Evolutionary conservation across 2,888 invertebrate genomes (phyloP).

Genomic region (Adineta ricciae): DNA sequence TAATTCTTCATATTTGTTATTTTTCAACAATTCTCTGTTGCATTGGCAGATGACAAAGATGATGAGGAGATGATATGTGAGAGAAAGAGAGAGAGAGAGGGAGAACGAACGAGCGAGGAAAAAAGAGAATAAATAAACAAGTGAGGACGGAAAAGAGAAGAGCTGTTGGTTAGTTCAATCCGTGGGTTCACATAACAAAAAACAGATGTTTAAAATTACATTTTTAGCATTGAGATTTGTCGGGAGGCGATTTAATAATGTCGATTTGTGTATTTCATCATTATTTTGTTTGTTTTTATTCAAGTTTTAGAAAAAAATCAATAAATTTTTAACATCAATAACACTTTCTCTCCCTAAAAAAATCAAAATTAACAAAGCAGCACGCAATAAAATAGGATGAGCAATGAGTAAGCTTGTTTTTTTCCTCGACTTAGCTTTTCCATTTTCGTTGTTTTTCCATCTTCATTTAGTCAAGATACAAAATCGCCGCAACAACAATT

Average conservation of each 20-base stretch:
- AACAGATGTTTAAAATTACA: background rate
- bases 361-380: too few relatives aligned
- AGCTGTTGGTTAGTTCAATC: background rate
- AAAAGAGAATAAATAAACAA: slow-evolving; percentile 5
- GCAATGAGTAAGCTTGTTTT: background rate
- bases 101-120: background rate
- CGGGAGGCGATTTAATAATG: too few relatives aligned
- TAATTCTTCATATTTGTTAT: background rate
- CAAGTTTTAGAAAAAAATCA: background rate
- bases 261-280: too few relatives aligned
- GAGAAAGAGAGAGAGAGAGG: background rate
- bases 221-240: background rate
- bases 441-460: too few relatives aligned
- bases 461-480: background rate
- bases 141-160: background rate
- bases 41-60: slow-evolving; percentile 7
- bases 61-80: background rate
- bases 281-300: background rate
- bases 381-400: background rate
- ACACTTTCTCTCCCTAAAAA: background rate
- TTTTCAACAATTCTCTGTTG: background rate
- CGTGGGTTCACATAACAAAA: background rate
- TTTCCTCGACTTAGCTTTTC: too few relatives aligned
- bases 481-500: background rate
- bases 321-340: background rate